Conservation (phyloP, 37 sponge, comb jelly and placozoan genomes). For the Oscarella lobularis region DNA sequence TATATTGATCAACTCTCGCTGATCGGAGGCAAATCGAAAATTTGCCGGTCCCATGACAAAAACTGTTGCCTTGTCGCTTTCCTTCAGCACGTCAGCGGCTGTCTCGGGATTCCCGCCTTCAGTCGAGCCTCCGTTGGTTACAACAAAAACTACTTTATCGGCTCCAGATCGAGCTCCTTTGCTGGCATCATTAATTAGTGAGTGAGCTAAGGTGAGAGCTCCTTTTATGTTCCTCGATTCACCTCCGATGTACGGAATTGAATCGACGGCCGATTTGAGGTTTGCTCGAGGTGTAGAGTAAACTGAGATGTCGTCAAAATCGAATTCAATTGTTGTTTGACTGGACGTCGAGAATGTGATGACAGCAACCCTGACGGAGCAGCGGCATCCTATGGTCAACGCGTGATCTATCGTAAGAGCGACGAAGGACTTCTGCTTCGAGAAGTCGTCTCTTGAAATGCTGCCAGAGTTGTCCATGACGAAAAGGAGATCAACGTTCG, state of each 20-base stretch:
- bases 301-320: neutral
- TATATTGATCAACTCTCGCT: neutral
- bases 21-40: neutral
- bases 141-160: conserved; percentile 1
- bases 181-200: neutral
- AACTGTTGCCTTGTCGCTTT: neutral
- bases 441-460: neutral
- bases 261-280: neutral
- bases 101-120: neutral
- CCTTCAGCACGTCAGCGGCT: neutral
- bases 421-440: neutral
- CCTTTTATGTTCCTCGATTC: neutral
- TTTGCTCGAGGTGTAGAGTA: neutral
- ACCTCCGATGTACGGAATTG: neutral
- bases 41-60: neutral
- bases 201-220: neutral
- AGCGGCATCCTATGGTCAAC: neutral
- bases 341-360: conserved; percentile 1
- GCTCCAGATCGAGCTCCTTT: neutral
- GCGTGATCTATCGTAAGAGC: neutral
- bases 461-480: conserved; percentile 9
- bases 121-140: conserved; percentile 9
- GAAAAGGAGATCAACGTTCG: neutral
- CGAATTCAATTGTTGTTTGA: neutral
- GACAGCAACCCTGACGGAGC: neutral